A percentile compares a stretch with the other conserved stretches of the same genome.
These are phyloP conservation scores for Synergus japonicus DNA, from an alignment of 2,888 invertebrate species.

Conservation along the genomic window DNA sequence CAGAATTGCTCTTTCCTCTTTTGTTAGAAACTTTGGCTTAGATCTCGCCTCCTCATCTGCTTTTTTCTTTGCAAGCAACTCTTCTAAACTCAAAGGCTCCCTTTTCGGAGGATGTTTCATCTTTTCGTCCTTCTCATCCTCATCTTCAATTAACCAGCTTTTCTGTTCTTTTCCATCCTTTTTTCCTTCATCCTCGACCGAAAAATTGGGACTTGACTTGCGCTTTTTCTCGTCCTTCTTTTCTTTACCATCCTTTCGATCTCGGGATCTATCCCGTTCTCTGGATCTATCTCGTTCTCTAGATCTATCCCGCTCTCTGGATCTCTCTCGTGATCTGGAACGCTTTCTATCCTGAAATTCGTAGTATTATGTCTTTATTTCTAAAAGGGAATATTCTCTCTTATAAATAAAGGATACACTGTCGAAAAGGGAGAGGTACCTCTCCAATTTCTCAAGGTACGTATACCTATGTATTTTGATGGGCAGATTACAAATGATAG, in stretches of 20 bases:
- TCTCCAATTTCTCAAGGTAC: too few relatives aligned
- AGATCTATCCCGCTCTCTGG: conserved; percentile 72
- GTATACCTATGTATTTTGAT: too few relatives aligned
- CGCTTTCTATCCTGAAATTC: conserved; percentile 64
- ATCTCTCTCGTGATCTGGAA: conserved; percentile 69
- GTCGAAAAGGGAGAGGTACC: too few relatives aligned
- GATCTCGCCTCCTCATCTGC: conserved; percentile 95
- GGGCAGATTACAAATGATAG: too few relatives aligned
- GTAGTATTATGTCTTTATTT: not conserved
- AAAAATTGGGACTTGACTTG: conserved; percentile 75
- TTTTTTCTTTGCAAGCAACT: conserved; percentile 96
- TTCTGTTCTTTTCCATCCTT: conserved; percentile 71
- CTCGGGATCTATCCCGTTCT: conserved; percentile 59
- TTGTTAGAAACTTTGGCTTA: conserved; percentile 97
- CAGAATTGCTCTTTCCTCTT: conserved; percentile 94
- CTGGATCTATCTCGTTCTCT: conserved; percentile 69
- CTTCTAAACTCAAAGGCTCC: conserved; percentile 97
- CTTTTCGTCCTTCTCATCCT: conserved; percentile 65
- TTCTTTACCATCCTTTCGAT: conserved; percentile 65
- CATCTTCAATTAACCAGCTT: conserved; percentile 69
- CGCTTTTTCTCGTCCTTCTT: conserved; percentile 72
- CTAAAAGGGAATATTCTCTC: not conserved
- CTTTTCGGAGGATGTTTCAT: conserved; percentile 77
- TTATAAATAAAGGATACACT: not conserved
- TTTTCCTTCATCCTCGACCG: conserved; percentile 75